These are phyloP conservation scores for Theretra japonica DNA, from an alignment of 2,888 invertebrate species.

Conservation along the genomic window DNA sequence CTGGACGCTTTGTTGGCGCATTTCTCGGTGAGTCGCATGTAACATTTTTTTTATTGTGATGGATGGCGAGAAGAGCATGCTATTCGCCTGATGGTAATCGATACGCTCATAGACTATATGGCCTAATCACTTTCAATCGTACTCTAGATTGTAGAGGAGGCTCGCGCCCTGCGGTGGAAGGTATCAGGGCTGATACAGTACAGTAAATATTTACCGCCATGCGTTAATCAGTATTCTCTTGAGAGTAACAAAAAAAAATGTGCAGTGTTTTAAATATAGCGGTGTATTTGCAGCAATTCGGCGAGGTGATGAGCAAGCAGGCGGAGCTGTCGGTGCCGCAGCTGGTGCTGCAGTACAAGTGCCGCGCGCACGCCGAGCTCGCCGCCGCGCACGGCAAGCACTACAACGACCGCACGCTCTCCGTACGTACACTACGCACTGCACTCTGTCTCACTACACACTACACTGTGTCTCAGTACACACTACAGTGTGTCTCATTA, in stretches of 20 bases:
- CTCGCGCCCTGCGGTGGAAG: too few relatives aligned
- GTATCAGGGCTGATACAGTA: too few relatives aligned
- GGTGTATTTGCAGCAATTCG: constrained; percentile 88
- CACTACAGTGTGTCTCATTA: background rate
- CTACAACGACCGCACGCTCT: constrained; percentile 83
- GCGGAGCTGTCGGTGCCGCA: constrained; percentile 87
- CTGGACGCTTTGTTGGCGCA: constrained; percentile 91
- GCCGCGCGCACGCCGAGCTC: constrained; percentile 91
- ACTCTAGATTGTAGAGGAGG: too few relatives aligned
- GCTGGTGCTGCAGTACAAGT: constrained; percentile 89
- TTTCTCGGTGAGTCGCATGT: constrained; percentile 88
- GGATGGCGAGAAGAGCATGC: too few relatives aligned
- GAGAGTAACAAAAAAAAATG: background rate
- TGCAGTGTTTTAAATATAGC: too few relatives aligned
- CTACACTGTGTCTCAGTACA: background rate
- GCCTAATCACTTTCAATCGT: too few relatives aligned
- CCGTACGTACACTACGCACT: constrained; percentile 58
- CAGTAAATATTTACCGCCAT: too few relatives aligned
- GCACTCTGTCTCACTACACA: background rate
- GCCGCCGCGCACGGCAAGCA: constrained; percentile 90
- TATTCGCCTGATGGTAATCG: too few relatives aligned
- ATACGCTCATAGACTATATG: too few relatives aligned
- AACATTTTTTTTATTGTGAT: background rate
- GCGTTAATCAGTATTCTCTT: too few relatives aligned
- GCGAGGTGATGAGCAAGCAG: constrained; percentile 93